Conservation (phyloP, 2,888 invertebrate genomes). For the Orgyia antiqua region DNA sequence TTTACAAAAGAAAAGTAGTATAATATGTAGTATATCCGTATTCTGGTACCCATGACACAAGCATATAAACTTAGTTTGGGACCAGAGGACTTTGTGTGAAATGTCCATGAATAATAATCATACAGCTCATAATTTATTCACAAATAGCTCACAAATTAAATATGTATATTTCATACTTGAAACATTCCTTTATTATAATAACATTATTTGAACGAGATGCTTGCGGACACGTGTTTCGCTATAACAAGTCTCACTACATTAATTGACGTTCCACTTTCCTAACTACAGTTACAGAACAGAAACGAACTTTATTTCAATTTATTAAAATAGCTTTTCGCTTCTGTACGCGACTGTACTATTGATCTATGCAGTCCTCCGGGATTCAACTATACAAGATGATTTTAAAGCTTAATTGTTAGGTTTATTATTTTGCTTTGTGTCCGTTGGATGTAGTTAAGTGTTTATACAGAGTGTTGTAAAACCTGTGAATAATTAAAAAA, state of each 20-base stretch:
- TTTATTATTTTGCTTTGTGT: conserved; percentile 6
- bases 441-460: not conserved
- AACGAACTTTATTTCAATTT: conserved; percentile 18
- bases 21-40: no score
- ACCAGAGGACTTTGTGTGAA: no score
- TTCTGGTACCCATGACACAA: no score
- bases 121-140: not conserved
- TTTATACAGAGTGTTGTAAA: not conserved
- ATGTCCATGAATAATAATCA: no score
- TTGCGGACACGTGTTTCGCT: conserved; percentile 28
- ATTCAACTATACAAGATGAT: conserved; percentile 42
- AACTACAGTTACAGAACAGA: conserved; percentile 23
- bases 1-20: no score
- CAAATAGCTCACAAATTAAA: conserved; percentile 1
- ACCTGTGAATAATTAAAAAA: no score
- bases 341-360: conserved; percentile 26
- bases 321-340: conserved; percentile 26
- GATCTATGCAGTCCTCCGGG: conserved; percentile 40
- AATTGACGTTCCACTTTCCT: conserved; percentile 46
- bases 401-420: conserved; percentile 24
- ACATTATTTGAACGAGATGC: conserved; percentile 25
- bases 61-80: no score
- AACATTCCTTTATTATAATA: conserved; percentile 15
- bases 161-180: not conserved
- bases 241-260: conserved; percentile 37